phyloP scores from a whole-genome alignment of 2,113 vertebrate species.

The Heterotis niloticus region DNA sequence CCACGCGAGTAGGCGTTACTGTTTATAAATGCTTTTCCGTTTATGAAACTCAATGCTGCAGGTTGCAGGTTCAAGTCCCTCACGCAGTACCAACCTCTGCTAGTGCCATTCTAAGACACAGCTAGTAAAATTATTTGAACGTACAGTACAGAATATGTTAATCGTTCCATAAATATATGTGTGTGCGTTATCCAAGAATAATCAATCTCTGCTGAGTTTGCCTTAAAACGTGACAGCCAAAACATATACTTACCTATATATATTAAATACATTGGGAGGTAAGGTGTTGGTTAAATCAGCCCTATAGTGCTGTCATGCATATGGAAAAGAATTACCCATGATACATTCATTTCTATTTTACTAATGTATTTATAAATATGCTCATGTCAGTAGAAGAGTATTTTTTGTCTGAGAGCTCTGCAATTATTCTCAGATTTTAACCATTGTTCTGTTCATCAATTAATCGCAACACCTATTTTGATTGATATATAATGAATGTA shows the following conservation, averaged over 20 bases:
- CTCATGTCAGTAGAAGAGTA: conserved; percentile 24
- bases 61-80: background rate
- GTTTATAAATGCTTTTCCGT: conserved; percentile 2
- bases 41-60: conserved; percentile 13
- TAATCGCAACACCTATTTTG: conserved; percentile 91
- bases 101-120: background rate
- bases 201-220: too few species aligned
- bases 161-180: too few species aligned
- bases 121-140: too few species aligned
- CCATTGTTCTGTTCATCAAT: conserved; percentile 79
- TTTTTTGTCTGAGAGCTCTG: conserved; percentile 42
- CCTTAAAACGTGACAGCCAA: too few species aligned
- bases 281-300: background rate
- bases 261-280: too few species aligned
- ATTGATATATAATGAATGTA: conserved; percentile 89
- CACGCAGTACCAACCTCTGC: background rate
- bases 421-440: conserved; percentile 73
- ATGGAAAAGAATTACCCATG: background rate
- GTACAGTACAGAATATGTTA: too few species aligned
- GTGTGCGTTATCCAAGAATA: too few species aligned
- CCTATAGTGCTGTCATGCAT: background rate
- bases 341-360: conserved; percentile 19
- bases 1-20: conserved; percentile 15
- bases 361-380: conserved; percentile 32
- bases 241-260: too few species aligned